phyloP scores from a whole-genome alignment of 2,888 invertebrate genomes.

The Plebejus anna region DNA sequence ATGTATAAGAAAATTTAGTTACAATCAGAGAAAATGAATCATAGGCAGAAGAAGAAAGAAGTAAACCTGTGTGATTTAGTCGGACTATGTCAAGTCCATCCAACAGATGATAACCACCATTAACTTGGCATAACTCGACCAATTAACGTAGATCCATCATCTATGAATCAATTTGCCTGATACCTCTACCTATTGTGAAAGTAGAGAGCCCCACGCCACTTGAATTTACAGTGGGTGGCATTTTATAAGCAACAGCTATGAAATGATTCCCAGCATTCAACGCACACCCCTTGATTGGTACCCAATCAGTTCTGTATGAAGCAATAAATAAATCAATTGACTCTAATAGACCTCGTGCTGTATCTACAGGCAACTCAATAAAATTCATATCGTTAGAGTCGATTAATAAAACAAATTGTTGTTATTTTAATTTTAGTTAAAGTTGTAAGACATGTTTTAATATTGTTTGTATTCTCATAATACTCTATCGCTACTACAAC shows the following conservation, averaged over 20 bases:
- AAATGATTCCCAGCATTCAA: slow-evolving; percentile 12
- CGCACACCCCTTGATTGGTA: slow-evolving; percentile 17
- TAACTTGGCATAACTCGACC: no score
- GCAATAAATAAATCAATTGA: slow-evolving; percentile 27
- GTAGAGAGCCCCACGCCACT: background rate
- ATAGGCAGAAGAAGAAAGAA: no score
- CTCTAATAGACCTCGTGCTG: background rate
- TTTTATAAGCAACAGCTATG: slow-evolving; percentile 1
- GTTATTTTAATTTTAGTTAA: background rate
- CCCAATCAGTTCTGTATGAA: slow-evolving; percentile 19
- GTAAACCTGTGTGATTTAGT: no score
- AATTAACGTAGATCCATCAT: no score
- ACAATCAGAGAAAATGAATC: no score
- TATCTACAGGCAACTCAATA: background rate
- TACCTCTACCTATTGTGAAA: background rate
- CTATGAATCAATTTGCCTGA: background rate
- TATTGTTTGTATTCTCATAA: no score
- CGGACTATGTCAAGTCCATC: no score
- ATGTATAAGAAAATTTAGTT: no score
- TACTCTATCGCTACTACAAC: no score
- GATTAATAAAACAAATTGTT: background rate
- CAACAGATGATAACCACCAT: no score
- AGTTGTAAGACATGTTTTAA: no score
- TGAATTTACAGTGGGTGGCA: background rate
- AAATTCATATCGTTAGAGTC: background rate